phyloP scores from a whole-genome alignment of 1,140 invertebrate genomes.

The Drosophila saltans region DNA sequence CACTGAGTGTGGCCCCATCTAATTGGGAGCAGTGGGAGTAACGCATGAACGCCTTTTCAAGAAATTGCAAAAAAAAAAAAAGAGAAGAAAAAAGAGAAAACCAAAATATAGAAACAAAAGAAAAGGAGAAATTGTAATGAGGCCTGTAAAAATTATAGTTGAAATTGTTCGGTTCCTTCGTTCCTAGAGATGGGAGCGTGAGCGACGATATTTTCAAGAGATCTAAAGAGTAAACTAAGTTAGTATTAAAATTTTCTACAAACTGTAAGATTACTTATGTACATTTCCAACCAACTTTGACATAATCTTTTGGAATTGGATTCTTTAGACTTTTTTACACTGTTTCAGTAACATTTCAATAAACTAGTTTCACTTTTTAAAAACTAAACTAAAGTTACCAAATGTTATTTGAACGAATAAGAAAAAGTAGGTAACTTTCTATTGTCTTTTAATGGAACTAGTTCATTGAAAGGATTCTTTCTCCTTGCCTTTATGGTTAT shows the following conservation, averaged over 20 bases:
- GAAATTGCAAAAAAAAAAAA: background rate
- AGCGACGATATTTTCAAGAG: background rate
- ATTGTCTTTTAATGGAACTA: background rate
- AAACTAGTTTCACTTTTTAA: too few species aligned
- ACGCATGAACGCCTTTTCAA: constrained; percentile 56
- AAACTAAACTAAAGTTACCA: too few species aligned
- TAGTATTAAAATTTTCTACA: too few species aligned
- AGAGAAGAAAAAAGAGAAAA: background rate
- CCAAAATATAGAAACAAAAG: background rate
- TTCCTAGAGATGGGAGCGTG: background rate
- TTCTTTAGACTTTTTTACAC: too few species aligned
- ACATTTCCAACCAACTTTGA: too few species aligned
- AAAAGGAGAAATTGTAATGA: constrained; percentile 35
- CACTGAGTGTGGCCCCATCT: constrained; percentile 53
- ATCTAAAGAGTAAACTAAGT: too few species aligned
- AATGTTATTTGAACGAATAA: too few species aligned
- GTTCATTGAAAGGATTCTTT: background rate
- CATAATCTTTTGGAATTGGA: too few species aligned
- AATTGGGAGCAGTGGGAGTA: background rate
- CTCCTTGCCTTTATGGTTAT: background rate
- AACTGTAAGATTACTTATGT: too few species aligned
- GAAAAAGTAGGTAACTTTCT: background rate
- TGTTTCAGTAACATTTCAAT: too few species aligned
- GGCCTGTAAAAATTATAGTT: constrained; percentile 13
- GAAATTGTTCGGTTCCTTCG: background rate